Percentiles rank a stretch among this genome's conserved stretches.
Evolutionary conservation across 2,888 invertebrate genomes (phyloP).

Genomic region (Kuschelorhynchus macadamiae): DNA sequence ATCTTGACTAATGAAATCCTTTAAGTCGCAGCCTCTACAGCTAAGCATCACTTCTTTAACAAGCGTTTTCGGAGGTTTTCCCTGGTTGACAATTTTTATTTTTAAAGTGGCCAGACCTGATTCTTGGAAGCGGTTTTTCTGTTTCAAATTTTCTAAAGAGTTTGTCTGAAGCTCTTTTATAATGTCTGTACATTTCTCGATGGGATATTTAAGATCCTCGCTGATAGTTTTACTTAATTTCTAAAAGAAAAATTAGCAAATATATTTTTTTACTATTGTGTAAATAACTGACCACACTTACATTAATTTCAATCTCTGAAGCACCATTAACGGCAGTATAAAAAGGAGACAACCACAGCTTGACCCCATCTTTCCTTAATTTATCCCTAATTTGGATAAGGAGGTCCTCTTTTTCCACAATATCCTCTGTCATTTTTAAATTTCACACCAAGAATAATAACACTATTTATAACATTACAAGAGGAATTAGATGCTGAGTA

Average conservation of each 20-base stretch:
- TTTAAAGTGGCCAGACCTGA: conserved; percentile 82
- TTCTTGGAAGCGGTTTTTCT: conserved; percentile 77
- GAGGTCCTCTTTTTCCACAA: conserved; percentile 72
- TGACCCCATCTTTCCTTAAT: conserved; percentile 78
- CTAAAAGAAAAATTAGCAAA: conserved; percentile 67
- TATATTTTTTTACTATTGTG: background rate
- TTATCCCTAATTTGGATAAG: conserved; percentile 77
- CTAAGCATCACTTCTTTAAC: conserved; percentile 74
- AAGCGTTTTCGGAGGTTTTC: conserved; percentile 69
- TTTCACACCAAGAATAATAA: background rate
- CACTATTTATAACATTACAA: too few species aligned
- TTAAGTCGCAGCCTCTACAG: conserved; percentile 72
- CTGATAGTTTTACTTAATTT: conserved; percentile 75
- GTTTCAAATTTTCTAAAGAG: conserved; percentile 80
- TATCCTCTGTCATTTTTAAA: conserved; percentile 26
- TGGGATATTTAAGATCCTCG: conserved; percentile 70
- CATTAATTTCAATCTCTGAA: conserved; percentile 69
- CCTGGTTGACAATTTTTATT: conserved; percentile 75
- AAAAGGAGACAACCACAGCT: conserved; percentile 84
- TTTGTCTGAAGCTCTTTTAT: conserved; percentile 77
- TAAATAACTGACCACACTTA: conserved; percentile 7
- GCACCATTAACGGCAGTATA: conserved; percentile 70
- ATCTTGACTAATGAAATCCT: conserved; percentile 70
- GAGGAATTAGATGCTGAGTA: too few species aligned
- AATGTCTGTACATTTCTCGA: conserved; percentile 71